These are phyloP conservation scores for Phorcus lineatus DNA, from an alignment of 2,888 invertebrate genomes.

Conservation along the genomic window DNA sequence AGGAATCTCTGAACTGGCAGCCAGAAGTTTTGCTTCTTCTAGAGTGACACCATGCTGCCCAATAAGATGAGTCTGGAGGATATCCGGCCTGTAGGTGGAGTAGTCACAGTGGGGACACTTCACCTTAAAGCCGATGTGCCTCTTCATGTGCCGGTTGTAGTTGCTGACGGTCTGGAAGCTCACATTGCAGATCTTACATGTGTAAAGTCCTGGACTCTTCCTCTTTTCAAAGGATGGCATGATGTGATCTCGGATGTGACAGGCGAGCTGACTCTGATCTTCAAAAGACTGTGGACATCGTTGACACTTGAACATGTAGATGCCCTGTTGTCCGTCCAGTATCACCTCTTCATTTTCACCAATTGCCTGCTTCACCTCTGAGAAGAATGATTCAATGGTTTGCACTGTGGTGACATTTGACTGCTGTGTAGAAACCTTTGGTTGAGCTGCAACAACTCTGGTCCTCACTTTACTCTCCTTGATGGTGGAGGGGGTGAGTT, in stretches of 20 bases:
- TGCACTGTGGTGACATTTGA: background rate
- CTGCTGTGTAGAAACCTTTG: background rate
- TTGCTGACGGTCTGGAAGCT: constrained; percentile 29
- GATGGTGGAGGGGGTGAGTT: background rate
- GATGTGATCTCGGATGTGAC: constrained; percentile 54
- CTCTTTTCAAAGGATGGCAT: constrained; percentile 25
- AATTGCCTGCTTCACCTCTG: background rate
- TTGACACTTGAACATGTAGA: constrained; percentile 42
- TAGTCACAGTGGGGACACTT: constrained; percentile 30
- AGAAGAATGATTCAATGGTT: background rate
- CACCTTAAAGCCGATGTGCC: constrained; percentile 23
- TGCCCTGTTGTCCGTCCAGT: background rate
- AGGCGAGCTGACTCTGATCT: constrained; percentile 47
- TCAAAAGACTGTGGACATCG: constrained; percentile 49
- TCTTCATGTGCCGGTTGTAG: constrained; percentile 33
- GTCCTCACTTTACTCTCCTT: background rate
- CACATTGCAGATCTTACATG: constrained; percentile 27
- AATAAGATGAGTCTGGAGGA: constrained; percentile 26
- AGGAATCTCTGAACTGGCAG: background rate
- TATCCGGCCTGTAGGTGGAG: constrained; percentile 22
- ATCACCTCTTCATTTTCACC: constrained; percentile 10
- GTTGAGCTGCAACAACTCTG: background rate
- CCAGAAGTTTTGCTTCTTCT: constrained; percentile 18
- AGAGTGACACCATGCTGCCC: constrained; percentile 20
- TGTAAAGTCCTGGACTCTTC: background rate